Evolutionary conservation across 2,888 invertebrate genomes (phyloP).

Genomic region (Melangyna quadrimaculata): DNA sequence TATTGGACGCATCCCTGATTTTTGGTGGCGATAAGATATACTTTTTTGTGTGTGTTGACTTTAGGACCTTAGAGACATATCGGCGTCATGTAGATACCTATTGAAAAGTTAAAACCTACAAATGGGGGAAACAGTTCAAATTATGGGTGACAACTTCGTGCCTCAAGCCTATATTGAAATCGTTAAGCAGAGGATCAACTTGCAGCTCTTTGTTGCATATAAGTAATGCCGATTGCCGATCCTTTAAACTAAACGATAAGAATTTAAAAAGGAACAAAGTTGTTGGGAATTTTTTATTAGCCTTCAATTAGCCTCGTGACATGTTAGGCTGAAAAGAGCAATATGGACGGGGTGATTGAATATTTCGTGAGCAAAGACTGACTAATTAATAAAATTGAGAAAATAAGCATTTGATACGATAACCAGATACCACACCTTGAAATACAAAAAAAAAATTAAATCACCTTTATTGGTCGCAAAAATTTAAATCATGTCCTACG

Average conservation of each 20-base stretch:
- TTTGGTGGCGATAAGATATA: conserved; percentile 69
- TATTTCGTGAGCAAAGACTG: not conserved
- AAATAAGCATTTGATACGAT: not conserved
- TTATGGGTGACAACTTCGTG: conserved; percentile 68
- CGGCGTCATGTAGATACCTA: conserved; percentile 77
- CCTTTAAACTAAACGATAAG: conserved; percentile 50
- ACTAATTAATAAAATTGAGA: not conserved
- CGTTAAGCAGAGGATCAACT: conserved; percentile 46
- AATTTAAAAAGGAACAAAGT: conserved; percentile 12
- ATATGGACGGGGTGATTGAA: not conserved
- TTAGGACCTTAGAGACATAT: conserved; percentile 77
- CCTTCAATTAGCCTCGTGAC: conserved; percentile 67
- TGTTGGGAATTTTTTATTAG: conserved; percentile 57
- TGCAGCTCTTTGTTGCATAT: not conserved
- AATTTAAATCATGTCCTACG: no score
- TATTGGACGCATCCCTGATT: conserved; percentile 70
- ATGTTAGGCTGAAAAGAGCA: not conserved
- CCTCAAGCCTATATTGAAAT: conserved; percentile 51
- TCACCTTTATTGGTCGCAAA: no score
- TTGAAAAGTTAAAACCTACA: conserved; percentile 71
- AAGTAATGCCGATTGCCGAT: not conserved
- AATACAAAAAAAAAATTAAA: no score
- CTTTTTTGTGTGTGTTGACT: conserved; percentile 14
- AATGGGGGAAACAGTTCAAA: conserved; percentile 47
- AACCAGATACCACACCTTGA: not conserved